Conservation (phyloP, 1,140 invertebrate species). For the Micrasema longulum region DNA sequence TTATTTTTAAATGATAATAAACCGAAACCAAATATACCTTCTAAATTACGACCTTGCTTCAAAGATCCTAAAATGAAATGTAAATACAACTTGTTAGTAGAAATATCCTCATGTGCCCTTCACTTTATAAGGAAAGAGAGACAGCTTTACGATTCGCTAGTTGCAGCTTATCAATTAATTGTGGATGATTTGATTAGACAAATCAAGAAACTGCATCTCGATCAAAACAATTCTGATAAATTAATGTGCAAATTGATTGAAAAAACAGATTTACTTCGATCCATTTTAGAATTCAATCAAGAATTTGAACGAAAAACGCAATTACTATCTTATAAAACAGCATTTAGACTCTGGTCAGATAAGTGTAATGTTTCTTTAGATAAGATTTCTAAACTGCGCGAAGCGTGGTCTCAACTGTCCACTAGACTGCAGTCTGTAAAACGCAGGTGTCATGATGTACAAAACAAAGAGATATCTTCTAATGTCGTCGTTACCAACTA, state of each 20-base stretch:
- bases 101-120: constrained; percentile 60
- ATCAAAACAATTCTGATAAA: constrained; percentile 63
- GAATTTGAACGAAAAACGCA: constrained; percentile 56
- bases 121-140: constrained; percentile 65
- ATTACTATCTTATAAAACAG: constrained; percentile 52
- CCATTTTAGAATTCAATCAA: constrained; percentile 59
- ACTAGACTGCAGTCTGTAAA: constrained; percentile 62
- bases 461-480: constrained; percentile 59
- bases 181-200: constrained; percentile 62
- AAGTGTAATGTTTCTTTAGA: constrained; percentile 57
- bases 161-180: constrained; percentile 61
- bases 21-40: constrained; percentile 61
- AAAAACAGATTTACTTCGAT: constrained; percentile 59
- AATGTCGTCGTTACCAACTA: constrained; percentile 50
- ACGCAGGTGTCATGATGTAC: constrained; percentile 61
- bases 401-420: constrained; percentile 61
- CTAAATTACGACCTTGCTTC: constrained; percentile 61
- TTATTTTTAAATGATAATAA: constrained; percentile 58
- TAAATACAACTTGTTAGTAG: constrained; percentile 62
- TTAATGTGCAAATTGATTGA: constrained; percentile 61
- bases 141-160: constrained; percentile 61
- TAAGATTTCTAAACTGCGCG: constrained; percentile 60
- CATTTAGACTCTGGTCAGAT: constrained; percentile 22
- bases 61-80: constrained; percentile 63
- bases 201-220: constrained; percentile 61